A percentile compares a stretch with the other conserved stretches of the same genome.
Conservation (phyloP, 2,888 invertebrate genomes). For the Acanthosoma haemorrhoidale region DNA sequence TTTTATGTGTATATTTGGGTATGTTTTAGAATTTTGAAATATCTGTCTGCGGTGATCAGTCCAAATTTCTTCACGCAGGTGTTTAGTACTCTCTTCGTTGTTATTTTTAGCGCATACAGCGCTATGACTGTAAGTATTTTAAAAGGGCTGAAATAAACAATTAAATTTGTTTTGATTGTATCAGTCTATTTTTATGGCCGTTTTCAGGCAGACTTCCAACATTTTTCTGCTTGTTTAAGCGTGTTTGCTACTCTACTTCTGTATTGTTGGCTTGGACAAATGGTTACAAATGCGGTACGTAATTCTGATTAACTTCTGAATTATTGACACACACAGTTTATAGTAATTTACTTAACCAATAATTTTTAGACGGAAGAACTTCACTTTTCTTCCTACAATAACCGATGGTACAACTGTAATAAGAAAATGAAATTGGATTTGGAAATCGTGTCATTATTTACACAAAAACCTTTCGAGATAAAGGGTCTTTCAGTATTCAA, state of each 20-base stretch:
- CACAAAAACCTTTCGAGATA: not conserved
- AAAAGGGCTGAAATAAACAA: not conserved
- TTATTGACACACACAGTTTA: not conserved
- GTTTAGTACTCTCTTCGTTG: not conserved
- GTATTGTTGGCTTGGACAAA: not conserved
- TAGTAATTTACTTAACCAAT: not conserved
- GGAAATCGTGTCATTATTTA: not conserved
- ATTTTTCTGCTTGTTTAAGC: conserved; percentile 6
- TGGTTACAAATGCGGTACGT: not conserved
- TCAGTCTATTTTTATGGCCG: not conserved
- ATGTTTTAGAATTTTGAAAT: not conserved
- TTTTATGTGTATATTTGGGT: too few relatives aligned
- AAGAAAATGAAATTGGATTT: not conserved
- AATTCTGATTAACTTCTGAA: not conserved
- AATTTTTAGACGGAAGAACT: not conserved
- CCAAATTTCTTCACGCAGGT: not conserved
- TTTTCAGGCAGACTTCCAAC: not conserved
- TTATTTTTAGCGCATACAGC: not conserved
- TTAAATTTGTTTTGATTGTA: not conserved
- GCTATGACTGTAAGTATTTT: not conserved
- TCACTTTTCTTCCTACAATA: not conserved
- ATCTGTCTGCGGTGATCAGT: not conserved
- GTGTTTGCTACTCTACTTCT: not conserved
- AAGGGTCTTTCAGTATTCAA: not conserved
- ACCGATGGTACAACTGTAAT: not conserved